phyloP scores from a whole-genome alignment of 2,888 invertebrate genomes.

The Flabesymbios commensalis region DNA sequence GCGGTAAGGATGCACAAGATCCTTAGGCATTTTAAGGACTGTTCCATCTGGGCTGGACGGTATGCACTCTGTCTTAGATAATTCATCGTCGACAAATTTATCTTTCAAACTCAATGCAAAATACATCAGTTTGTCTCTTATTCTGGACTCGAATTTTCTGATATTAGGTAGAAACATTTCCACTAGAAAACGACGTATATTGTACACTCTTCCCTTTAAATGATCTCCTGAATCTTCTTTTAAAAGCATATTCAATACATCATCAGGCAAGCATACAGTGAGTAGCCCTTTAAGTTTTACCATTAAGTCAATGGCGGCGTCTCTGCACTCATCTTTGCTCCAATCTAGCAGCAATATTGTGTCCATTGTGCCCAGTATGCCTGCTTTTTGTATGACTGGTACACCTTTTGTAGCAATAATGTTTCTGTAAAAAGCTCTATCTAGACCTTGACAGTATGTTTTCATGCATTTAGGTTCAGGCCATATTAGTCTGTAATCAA shows the following conservation, averaged over 20 bases:
- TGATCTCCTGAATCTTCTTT: too few relatives aligned
- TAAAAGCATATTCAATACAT: too few relatives aligned
- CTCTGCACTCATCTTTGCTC: too few relatives aligned
- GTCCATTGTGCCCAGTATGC: too few relatives aligned
- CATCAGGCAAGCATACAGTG: too few relatives aligned
- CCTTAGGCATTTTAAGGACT: slow-evolving; percentile 29
- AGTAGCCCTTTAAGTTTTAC: too few relatives aligned
- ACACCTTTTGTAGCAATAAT: neutral
- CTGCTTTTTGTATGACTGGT: too few relatives aligned
- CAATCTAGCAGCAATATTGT: too few relatives aligned
- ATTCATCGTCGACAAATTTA: slow-evolving; percentile 35
- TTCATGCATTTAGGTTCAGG: slow-evolving; percentile 10
- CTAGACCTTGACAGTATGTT: slow-evolving; percentile 19
- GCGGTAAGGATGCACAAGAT: slow-evolving; percentile 37
- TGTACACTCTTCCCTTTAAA: slow-evolving; percentile 7
- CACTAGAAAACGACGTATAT: slow-evolving; percentile 28
- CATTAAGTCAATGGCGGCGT: too few relatives aligned
- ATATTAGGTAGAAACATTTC: slow-evolving; percentile 38
- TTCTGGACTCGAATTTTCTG: slow-evolving; percentile 2
- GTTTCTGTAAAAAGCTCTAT: slow-evolving; percentile 16
- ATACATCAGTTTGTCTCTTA: slow-evolving; percentile 29
- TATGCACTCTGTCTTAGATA: slow-evolving; percentile 32
- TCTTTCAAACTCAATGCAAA: slow-evolving; percentile 37
- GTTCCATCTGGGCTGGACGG: slow-evolving; percentile 36
- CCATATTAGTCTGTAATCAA: slow-evolving; percentile 25